These are phyloP conservation scores for Leptoclinus maculatus DNA, from an alignment of 2,797 vertebrate genomes.

Conservation along the genomic window DNA sequence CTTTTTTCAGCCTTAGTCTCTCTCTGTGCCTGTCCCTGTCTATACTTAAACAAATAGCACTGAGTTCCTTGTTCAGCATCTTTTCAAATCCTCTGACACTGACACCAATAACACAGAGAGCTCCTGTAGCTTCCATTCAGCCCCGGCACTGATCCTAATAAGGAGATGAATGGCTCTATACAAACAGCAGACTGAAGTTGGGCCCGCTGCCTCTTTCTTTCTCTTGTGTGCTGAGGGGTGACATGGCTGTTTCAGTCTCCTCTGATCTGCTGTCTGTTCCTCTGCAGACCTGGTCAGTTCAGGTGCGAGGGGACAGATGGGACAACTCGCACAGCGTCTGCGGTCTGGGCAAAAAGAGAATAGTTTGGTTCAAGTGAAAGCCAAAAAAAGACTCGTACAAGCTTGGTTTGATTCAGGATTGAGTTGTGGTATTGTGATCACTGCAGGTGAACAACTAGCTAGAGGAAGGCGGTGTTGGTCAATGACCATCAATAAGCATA, in stretches of 20 bases:
- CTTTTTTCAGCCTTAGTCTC: slow-evolving; percentile 19
- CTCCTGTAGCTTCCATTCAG: slow-evolving; percentile 71
- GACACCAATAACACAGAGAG: slow-evolving; percentile 72
- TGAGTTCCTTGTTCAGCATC: slow-evolving; percentile 65
- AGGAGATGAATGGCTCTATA: slow-evolving; percentile 81
- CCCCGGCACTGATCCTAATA: slow-evolving; percentile 80
- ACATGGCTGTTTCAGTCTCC: slow-evolving; percentile 28
- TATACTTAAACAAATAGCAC: slow-evolving; percentile 65
- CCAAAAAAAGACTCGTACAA: not conserved
- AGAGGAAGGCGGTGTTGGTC: not conserved
- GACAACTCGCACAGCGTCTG: not conserved
- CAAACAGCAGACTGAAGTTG: slow-evolving; percentile 70
- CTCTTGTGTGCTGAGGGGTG: slow-evolving; percentile 18
- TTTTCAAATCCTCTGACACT: slow-evolving; percentile 71
- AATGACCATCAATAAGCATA: not conserved
- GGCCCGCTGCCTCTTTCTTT: slow-evolving; percentile 54
- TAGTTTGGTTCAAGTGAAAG: not conserved
- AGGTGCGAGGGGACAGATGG: slow-evolving; percentile 13
- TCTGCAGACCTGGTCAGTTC: slow-evolving; percentile 33
- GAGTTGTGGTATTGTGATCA: not conserved
- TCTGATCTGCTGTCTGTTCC: slow-evolving; percentile 23
- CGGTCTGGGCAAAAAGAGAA: slow-evolving; percentile 1
- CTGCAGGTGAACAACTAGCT: not conserved
- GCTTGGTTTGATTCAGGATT: not conserved
- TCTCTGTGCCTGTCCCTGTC: slow-evolving; percentile 42